phyloP scores from a whole-genome alignment of 2,888 invertebrate species.

The Diploptera punctata region DNA sequence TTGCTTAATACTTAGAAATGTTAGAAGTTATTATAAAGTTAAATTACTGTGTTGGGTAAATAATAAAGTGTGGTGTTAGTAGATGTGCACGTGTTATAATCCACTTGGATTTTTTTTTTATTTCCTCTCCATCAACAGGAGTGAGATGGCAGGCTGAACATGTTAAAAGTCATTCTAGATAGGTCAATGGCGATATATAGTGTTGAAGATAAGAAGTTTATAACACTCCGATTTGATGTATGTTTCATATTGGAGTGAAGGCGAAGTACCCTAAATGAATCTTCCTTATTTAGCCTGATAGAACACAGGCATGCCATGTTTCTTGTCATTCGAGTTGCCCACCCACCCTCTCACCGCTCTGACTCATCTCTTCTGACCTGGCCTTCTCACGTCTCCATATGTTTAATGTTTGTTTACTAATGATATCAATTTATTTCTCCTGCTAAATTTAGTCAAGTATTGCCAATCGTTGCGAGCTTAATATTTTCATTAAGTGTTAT shows the following conservation, averaged over 20 bases:
- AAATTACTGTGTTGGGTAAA: too few relatives aligned
- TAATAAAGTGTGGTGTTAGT: too few relatives aligned
- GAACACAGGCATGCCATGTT: not conserved
- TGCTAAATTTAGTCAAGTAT: not conserved
- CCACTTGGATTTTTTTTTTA: too few relatives aligned
- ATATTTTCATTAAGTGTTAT: too few relatives aligned
- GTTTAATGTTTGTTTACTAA: not conserved
- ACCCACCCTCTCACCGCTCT: not conserved
- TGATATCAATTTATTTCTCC: not conserved
- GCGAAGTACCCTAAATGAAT: not conserved
- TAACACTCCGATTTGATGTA: not conserved
- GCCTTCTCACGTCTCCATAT: not conserved
- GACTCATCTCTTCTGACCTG: not conserved
- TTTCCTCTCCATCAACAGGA: too few relatives aligned
- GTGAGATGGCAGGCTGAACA: too few relatives aligned
- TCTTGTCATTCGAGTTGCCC: not conserved
- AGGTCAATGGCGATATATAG: too few relatives aligned
- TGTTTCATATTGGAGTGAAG: not conserved
- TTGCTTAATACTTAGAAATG: too few relatives aligned
- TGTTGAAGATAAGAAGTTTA: not conserved
- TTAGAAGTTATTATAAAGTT: too few relatives aligned
- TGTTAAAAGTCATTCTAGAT: too few relatives aligned
- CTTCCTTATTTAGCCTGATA: conserved; percentile 17
- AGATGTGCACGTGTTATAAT: too few relatives aligned
- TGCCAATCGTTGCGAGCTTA: not conserved